Evolutionary conservation across 2,113 vertebrate species (phyloP).

Genomic region (Oreocharis arfaki): DNA sequence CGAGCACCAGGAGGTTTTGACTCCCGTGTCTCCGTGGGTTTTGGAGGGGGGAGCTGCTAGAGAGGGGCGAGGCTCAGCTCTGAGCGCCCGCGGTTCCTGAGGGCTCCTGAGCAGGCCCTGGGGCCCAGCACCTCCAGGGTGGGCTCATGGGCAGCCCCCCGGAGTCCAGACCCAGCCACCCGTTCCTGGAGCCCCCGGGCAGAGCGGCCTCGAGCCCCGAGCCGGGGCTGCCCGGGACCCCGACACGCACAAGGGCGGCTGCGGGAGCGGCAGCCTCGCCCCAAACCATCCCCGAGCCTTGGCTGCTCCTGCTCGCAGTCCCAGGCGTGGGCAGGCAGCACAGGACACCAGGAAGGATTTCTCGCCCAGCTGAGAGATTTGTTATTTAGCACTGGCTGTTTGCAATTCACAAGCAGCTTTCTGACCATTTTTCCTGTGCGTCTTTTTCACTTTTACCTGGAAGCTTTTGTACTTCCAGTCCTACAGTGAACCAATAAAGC

Average conservation of each 20-base stretch:
- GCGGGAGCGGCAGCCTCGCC: background rate
- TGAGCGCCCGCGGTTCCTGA: accelerated
- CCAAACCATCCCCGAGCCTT: accelerated
- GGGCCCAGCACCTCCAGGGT: background rate
- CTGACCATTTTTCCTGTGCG: background rate
- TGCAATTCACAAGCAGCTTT: background rate
- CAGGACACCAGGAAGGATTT: background rate
- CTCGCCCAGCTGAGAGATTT: background rate
- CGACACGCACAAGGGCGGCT: background rate
- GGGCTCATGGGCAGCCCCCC: accelerated
- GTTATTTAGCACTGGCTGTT: background rate
- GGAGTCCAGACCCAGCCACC: background rate
- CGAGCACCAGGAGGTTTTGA: background rate
- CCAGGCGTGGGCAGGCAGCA: background rate
- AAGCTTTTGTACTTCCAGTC: slow-evolving; percentile 35
- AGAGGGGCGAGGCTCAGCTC: background rate
- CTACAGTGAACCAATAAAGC: slow-evolving; percentile 8
- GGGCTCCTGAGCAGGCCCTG: accelerated
- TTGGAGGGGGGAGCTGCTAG: background rate
- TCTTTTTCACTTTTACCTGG: background rate
- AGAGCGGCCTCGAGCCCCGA: background rate
- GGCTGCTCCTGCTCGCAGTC: background rate
- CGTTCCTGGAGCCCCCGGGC: background rate
- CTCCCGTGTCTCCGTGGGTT: accelerated
- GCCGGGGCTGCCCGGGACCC: background rate